Evolutionary conservation across 1,140 invertebrate genomes (phyloP), one percentile per base, ranked within the genome.

Genomic region (honey bee (Apis mellifera)): DNA sequence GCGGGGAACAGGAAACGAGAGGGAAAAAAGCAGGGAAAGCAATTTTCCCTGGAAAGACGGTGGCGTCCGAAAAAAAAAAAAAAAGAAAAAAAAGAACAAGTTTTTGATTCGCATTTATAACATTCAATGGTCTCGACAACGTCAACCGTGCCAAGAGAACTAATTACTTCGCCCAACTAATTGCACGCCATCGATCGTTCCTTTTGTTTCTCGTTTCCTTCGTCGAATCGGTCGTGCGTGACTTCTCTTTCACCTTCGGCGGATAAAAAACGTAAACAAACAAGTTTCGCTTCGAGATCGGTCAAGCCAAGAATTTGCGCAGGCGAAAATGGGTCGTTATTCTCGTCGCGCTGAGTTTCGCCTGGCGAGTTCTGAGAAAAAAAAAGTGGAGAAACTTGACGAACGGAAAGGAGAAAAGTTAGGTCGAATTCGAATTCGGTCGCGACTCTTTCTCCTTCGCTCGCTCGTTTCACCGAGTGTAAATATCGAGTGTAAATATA

Each of bases 371-470:
- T 26, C 66, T 60, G 62, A 7, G 0, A 42, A 42, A 7, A 42
- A 73, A 86, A 57, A 68, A 85, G 68, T 82, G 60, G 85, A 66
- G 87, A 89, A 89, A 75, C 78, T 89, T 85, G 19, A 77, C n/a
- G 21, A 62, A 89, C 84, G 4, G 83, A 50, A 62, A 2, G 48
- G 42, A 82, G 78, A 84, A 77, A 85, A 85, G 78, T 86, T 86
- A 71, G 75, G 69, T 86, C 62, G 64, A 64, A 73, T 85, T 52
- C 66, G 72, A 86, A 42, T 19, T 78, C 82, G 82, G 32, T 42
- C 32, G 32, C 5, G 32, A 42, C 5, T 42, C 32, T 42, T 42
- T 2, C 32, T 42, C 5, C 32, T 42, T 42, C 32, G n/a, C 5
- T 42, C 32, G 32, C 32, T 42, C 32, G 32, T 42, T 42, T 42